Evolutionary conservation across 1,140 invertebrate genomes (phyloP), one percentile per base, ranked within the genome.

Genomic region (Panulirus ornatus): DNA sequence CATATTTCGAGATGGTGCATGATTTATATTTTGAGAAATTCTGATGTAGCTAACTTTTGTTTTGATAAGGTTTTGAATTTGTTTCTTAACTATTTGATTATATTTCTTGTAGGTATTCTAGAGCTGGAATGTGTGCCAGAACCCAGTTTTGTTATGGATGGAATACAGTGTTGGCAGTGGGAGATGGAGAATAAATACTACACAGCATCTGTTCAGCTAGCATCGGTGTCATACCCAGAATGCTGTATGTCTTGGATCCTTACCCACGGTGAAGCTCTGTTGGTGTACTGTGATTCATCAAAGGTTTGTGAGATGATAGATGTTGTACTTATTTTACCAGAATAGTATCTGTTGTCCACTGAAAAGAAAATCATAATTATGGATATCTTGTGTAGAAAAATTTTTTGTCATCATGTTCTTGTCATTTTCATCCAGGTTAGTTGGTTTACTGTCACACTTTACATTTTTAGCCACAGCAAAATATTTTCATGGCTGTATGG

Each of bases 131-230:
- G 51, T 63, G 9, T 87, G 27, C 84, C 84, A 30, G 54, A 76
- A 38, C 84, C 84, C 0, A 63, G 27, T 16, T 14, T 78, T 11
- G 42, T 63, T 16, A 34, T 1, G 0, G 51, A 66, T 38, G 54
- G 38, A 22, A 40, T 95, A 47, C 91, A 93, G 36, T 93, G 94
- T 78, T 95, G 95, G 93, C 92, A 94, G 14, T 96, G 96, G 95
- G 93, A 95, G 83, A 95, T 96, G 86, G 94, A 95, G 63, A 96
- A 95, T 42, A 96, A 96, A 93, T 96, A 96, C 94, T 96, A 96
- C 90, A 95, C 94, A 82, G 94, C 95, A 38, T 94, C 95, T 93
- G 94, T 96, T 54, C 92, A 95, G 44, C 87, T 96, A 8, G 95
- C 95, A 92, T 88, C 93, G 0, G 93, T 95, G n/a, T 92, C 94